Conservation (phyloP, 1,140 invertebrate genomes). For the Drosophila insularis region DNA sequence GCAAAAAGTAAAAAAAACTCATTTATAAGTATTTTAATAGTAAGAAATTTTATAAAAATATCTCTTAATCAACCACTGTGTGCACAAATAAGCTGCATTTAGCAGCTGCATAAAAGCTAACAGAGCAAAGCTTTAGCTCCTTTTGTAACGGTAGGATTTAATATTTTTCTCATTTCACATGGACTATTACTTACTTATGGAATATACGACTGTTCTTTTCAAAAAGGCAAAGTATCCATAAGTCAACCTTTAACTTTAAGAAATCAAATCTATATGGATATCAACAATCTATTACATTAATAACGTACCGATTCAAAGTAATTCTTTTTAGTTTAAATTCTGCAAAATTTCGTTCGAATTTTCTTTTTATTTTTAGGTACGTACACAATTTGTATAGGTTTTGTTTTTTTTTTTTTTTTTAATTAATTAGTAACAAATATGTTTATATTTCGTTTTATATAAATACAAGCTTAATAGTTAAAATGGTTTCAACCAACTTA, state of each 20-base stretch:
- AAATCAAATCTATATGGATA: neutral
- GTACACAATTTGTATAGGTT: conserved; percentile 42
- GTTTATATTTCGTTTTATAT: conserved; percentile 59
- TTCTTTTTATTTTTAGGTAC: conserved; percentile 28
- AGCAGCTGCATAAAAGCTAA: neutral
- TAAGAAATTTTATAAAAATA: neutral
- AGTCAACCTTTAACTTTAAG: neutral
- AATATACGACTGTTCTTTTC: neutral
- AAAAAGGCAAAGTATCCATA: neutral
- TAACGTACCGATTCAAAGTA: neutral
- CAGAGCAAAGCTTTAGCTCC: neutral
- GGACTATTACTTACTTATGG: neutral
- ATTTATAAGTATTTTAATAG: neutral
- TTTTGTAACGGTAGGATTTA: neutral
- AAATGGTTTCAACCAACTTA: conserved; percentile 63
- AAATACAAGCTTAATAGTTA: conserved; percentile 75
- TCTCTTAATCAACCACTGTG: neutral
- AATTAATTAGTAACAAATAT: conserved; percentile 80
- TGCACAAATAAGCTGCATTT: neutral
- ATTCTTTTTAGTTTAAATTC: neutral
- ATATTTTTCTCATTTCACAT: neutral
- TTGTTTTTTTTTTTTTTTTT: conserved; percentile 23
- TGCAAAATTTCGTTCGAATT: neutral
- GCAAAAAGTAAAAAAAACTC: neutral
- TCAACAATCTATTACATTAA: neutral